phyloP scores from a whole-genome alignment of 2,888 invertebrate species.

The Eurois occulta region DNA sequence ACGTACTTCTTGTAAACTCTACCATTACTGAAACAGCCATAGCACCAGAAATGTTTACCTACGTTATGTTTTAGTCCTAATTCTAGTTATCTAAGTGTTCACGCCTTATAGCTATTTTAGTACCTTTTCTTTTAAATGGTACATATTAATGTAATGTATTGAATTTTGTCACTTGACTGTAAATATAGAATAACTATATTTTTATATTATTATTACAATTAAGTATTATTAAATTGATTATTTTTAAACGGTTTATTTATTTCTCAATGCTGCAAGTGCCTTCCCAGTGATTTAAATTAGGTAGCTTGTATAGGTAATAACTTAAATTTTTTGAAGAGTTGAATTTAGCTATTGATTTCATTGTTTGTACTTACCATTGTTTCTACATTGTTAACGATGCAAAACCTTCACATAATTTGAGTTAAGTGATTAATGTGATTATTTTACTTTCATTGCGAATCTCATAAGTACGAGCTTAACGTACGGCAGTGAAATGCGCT shows the following conservation, averaged over 20 bases:
- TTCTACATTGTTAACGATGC: constrained; percentile 28
- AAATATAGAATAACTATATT: constrained; percentile 88
- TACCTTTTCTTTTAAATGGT: constrained; percentile 70
- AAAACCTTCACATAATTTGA: constrained; percentile 51
- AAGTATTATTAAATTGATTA: constrained; percentile 82
- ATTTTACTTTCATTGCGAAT: constrained; percentile 75
- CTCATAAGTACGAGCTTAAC: constrained; percentile 70
- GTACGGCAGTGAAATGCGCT: constrained; percentile 61
- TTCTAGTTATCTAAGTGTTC: constrained; percentile 75
- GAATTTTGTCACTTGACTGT: constrained; percentile 83
- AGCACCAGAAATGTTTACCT: constrained; percentile 64
- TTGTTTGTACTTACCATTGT: constrained; percentile 29
- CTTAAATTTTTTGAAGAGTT: constrained; percentile 20
- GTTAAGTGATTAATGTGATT: constrained; percentile 46
- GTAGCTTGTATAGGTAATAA: constrained; percentile 63
- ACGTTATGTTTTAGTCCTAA: constrained; percentile 71
- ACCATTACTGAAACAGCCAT: constrained; percentile 70
- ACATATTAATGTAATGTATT: constrained; percentile 78
- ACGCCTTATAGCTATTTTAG: constrained; percentile 75
- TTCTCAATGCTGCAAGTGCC: constrained; percentile 84
- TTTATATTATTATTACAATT: constrained; percentile 86
- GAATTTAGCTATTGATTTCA: constrained; percentile 32
- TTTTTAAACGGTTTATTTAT: constrained; percentile 77
- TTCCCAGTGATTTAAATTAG: constrained; percentile 68
- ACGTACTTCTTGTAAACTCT: constrained; percentile 40